Base-by-base conservation (phyloP, 2,888 invertebrate species). In the Didymodactylos carnosus region DNA sequence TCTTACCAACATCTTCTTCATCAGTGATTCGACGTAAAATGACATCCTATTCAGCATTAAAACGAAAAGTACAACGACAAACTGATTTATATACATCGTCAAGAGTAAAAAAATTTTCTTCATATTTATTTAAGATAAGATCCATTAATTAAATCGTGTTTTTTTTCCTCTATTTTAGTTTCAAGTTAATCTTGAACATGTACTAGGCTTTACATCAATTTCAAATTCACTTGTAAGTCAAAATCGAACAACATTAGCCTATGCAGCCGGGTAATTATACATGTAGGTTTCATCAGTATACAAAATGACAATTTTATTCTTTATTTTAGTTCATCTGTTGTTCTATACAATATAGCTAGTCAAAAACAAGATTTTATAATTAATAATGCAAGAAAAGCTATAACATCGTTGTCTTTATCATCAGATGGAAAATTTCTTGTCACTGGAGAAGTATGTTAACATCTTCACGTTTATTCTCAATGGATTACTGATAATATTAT, bases 321-420 rank as follows among this genome's bases (percentile, higher is more conserved):
- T 62, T 8, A n/a, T 35, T 35, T 6, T 19, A 62, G 62, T 62
- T 62, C 62, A 13, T 35, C 62, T 29, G 46, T 53, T 25, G 71
- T 74, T 23, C 69, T 74, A 25, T 74, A 74, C 29, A 29, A 74
- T 74, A 29, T 43, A 39, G 41, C 40, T 19, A 51, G 25, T 39
- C 27, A 35, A n/a, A 40, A 29, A 83, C 88, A 89, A 80, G 86
- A 87, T 78, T 77, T 76, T 13, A 93, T 93, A 85, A 89, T 95
- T 78, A 94, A 93, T 85, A 88, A 88, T 77, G 89, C 89, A 77
- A 88, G 91, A 82, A 94, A 94, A 86, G 91, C 92, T 76, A 89
- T 95, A 80, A 92, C 94, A 53, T 90, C 92, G 76, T 87, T 94
- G 75, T 89, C 92, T n/a, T 91, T 92, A 84, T 92, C 92, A n/a